Evolutionary conservation across 2,888 invertebrate genomes (phyloP).

Genomic region (Plebejus argus): DNA sequence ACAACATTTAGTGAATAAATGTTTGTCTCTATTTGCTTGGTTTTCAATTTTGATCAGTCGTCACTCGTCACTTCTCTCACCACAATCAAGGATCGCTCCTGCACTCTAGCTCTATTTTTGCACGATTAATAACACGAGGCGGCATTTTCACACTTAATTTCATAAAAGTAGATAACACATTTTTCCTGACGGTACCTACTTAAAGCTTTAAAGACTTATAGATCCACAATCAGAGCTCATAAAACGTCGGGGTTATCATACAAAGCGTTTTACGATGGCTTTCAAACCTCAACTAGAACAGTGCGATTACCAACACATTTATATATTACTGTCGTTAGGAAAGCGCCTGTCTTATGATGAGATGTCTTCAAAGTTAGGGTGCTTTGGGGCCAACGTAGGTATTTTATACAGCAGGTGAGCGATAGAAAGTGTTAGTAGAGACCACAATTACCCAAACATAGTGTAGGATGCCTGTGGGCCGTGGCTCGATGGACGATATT

Average conservation of each 20-base stretch:
- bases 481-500: too few species aligned
- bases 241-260: conserved; percentile 13
- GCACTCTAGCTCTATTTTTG: too few species aligned
- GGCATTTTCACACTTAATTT: neutral
- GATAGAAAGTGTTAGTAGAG: too few species aligned
- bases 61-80: too few species aligned
- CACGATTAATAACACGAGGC: neutral
- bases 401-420: too few species aligned
- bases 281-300: neutral
- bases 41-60: too few species aligned
- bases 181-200: neutral
- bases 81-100: too few species aligned
- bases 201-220: neutral
- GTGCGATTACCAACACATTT: neutral
- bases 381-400: neutral
- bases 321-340: neutral
- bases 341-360: neutral
- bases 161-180: neutral
- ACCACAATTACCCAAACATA: too few species aligned
- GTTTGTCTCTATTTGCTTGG: too few species aligned
- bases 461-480: too few species aligned
- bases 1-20: too few species aligned
- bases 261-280: conserved; percentile 16
- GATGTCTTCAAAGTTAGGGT: neutral
- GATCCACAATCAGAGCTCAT: conserved; percentile 24